These are phyloP conservation scores for Orchesella cincta DNA, from an alignment of 1,140 invertebrate genomes.

Conservation along the genomic window DNA sequence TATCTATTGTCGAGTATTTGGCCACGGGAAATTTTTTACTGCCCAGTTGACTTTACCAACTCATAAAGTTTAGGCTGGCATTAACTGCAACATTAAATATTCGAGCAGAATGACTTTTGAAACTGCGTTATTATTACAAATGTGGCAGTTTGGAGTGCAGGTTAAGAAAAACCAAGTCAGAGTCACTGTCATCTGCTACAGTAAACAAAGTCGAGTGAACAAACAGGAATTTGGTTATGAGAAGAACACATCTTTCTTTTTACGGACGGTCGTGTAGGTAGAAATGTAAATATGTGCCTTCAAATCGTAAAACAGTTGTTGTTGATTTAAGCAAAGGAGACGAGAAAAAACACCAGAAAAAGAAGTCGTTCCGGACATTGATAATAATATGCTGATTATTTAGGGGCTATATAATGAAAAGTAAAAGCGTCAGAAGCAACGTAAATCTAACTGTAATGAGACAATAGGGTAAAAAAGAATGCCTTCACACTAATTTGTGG, in stretches of 20 bases:
- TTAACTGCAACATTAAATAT: slow-evolving; percentile 23
- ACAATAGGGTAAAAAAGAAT: too few relatives aligned
- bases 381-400: too few relatives aligned
- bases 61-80: neutral
- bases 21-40: slow-evolving; percentile 23
- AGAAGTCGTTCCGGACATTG: neutral
- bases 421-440: too few relatives aligned
- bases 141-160: neutral
- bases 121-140: neutral
- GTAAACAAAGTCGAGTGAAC: too few relatives aligned
- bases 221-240: too few relatives aligned
- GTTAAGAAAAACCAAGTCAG: neutral
- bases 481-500: too few relatives aligned
- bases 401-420: too few relatives aligned
- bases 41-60: slow-evolving; percentile 3
- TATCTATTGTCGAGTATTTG: slow-evolving; percentile 6
- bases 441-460: too few relatives aligned
- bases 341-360: too few relatives aligned
- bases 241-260: too few relatives aligned
- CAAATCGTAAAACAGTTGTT: neutral
- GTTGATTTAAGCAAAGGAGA: neutral
- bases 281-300: neutral
- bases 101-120: neutral
- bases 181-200: too few relatives aligned
- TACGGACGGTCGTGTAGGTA: too few relatives aligned